These are phyloP conservation scores for Sclerodermus sp. DNA, from an alignment of 2,888 invertebrate species.

Conservation along the genomic window DNA sequence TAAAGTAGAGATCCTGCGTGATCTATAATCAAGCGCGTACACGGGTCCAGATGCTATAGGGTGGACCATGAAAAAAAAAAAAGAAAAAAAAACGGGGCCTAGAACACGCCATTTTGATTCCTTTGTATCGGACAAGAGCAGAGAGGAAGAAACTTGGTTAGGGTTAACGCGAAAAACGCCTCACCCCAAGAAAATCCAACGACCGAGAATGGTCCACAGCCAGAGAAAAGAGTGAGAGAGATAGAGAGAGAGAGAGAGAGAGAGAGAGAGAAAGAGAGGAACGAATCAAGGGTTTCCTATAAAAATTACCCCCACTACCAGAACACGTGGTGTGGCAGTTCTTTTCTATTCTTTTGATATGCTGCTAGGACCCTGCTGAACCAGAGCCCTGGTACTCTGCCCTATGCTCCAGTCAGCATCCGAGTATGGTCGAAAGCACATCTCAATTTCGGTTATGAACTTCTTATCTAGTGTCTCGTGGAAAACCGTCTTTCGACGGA, in stretches of 20 bases:
- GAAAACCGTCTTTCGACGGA: too few relatives aligned
- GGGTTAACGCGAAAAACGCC: constrained; percentile 41
- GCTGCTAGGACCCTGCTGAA: constrained; percentile 46
- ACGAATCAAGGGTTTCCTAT: constrained; percentile 20
- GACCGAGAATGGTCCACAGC: constrained; percentile 20
- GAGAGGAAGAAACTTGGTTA: constrained; percentile 14
- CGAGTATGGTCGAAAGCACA: constrained; percentile 51
- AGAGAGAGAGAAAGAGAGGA: constrained; percentile 11
- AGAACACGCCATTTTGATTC: constrained; percentile 32
- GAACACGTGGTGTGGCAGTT: constrained; percentile 22
- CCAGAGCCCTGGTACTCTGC: constrained; percentile 24
- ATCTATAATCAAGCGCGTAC: too few relatives aligned
- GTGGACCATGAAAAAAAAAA: neutral
- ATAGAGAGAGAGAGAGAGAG: constrained; percentile 17
- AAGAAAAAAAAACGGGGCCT: neutral
- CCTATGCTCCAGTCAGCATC: constrained; percentile 51
- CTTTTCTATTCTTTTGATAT: constrained; percentile 57
- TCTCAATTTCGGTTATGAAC: neutral
- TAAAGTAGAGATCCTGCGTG: too few relatives aligned
- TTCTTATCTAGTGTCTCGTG: neutral
- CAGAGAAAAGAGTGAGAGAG: neutral
- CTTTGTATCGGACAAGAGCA: constrained; percentile 29
- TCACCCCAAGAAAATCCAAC: constrained; percentile 33
- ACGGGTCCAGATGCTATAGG: too few relatives aligned
- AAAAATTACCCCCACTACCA: constrained; percentile 46